Conservation (phyloP, 2,113 vertebrate genomes). For the Pristiophorus japonicus region DNA sequence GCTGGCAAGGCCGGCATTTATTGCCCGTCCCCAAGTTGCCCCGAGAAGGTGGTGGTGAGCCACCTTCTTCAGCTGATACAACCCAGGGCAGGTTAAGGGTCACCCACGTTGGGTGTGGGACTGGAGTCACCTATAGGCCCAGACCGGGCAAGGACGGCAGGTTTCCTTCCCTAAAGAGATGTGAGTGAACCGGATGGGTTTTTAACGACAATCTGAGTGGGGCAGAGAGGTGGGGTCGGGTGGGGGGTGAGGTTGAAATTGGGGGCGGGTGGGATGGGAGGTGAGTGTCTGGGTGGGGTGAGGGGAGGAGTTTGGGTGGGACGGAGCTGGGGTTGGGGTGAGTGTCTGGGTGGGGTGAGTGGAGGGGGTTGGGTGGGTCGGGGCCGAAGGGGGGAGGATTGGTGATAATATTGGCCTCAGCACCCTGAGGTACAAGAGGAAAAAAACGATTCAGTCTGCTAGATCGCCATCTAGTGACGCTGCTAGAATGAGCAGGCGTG, state of each 20-base stretch:
- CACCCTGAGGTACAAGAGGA: background rate
- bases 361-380: background rate
- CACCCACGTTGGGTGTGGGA: background rate
- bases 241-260: background rate
- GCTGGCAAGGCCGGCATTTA: background rate
- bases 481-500: too few species aligned
- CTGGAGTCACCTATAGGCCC: background rate
- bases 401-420: background rate
- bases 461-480: too few species aligned
- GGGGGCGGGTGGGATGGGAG: too few species aligned
- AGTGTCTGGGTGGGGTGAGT: background rate
- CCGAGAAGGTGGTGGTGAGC: background rate
- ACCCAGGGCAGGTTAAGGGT: background rate
- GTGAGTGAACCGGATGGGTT: background rate
- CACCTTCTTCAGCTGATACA: too few species aligned
- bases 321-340: background rate
- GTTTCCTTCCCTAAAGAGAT: background rate
- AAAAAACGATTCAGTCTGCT: too few species aligned
- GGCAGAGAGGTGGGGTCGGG: background rate
- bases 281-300: background rate
- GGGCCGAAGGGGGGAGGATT: background rate
- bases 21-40: background rate
- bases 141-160: background rate
- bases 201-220: background rate
- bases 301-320: too few species aligned